These are phyloP conservation scores for Nycticebus coucang DNA, from an alignment of 2,113 vertebrate genomes.

Conservation along the genomic window DNA sequence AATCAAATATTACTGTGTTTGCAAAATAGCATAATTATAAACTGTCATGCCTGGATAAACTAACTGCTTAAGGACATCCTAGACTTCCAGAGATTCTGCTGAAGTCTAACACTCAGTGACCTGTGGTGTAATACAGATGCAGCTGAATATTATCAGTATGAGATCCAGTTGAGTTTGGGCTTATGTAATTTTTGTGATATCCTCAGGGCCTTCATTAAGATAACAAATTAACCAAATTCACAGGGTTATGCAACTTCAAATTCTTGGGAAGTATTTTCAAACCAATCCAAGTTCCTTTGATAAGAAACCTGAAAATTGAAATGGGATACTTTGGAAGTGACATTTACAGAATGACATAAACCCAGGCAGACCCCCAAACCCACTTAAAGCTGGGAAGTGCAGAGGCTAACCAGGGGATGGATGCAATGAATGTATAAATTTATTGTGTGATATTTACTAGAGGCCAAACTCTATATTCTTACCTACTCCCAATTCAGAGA, in stretches of 20 bases:
- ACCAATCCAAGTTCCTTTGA: not conserved
- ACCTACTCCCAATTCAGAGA: not conserved
- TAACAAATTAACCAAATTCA: not conserved
- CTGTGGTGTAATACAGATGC: not conserved
- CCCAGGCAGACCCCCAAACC: not conserved
- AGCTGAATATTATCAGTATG: not conserved
- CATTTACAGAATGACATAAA: not conserved
- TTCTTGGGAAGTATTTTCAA: constrained; percentile 32
- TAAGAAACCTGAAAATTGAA: constrained; percentile 12
- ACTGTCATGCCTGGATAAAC: not conserved
- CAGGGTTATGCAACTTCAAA: not conserved
- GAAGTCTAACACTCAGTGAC: not conserved
- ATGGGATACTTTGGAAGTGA: not conserved
- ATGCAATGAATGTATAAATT: not conserved
- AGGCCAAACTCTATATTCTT: not conserved
- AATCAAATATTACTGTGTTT: not conserved
- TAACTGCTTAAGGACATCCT: not conserved
- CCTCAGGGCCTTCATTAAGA: not conserved
- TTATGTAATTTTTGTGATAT: not conserved
- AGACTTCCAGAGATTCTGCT: not conserved
- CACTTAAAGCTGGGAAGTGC: not conserved
- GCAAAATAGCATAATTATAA: not conserved
- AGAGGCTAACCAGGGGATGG: not conserved
- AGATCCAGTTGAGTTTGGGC: not conserved
- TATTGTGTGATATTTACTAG: not conserved